Base-by-base conservation (phyloP, 2,113 vertebrate species). In the Natator depressus region DNA sequence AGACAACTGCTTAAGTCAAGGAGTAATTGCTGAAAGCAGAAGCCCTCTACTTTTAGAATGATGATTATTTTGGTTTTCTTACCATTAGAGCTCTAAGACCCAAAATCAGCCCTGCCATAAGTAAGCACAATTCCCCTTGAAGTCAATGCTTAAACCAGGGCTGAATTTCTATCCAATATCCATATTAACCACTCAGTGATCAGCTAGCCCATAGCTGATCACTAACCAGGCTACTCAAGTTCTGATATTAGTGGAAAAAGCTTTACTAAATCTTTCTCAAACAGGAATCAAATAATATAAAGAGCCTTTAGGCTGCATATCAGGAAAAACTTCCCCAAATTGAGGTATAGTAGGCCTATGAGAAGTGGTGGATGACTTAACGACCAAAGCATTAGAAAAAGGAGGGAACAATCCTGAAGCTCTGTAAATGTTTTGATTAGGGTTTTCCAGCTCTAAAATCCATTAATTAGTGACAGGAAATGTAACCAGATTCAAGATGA, bases 401-500 rank as follows among this genome's bases (percentile, higher is more conserved):
- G 38, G 19, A 3, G 47, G n/a, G 24, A 80, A 75, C 1, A 87
- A 3, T 12, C 16, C 47, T 84, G 25, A 59, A 59, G 57, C 24
- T 50, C 5, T 35, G 22, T 24, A 90, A 82, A 13, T 5, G 16
- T 46, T 54, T 9, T 53, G 50, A 47, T 85, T 5, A 42, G n/a
- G 0, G 47, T 57, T 85, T 82, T 78, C 76, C 81, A 82, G 62
- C 46, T 53, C 55, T 59, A 59, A 82, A 85, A 38, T 31, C 27
- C 19, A 8, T 5, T 51, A 59, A 75, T 47, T 80, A 72, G 20
- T 29, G 42, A n/a, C 54, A 69, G 49, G 62, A 84, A 84, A 46
- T 0, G 4, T 57, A 81, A 57, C 1, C 0, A 1, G 38, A 55
- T 53, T 84, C 49, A 38, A 65, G 62, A 79, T 24, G n/a, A 78